Evolutionary conservation across 2,113 vertebrate species (phyloP).

Genomic region (Fulica atra): DNA sequence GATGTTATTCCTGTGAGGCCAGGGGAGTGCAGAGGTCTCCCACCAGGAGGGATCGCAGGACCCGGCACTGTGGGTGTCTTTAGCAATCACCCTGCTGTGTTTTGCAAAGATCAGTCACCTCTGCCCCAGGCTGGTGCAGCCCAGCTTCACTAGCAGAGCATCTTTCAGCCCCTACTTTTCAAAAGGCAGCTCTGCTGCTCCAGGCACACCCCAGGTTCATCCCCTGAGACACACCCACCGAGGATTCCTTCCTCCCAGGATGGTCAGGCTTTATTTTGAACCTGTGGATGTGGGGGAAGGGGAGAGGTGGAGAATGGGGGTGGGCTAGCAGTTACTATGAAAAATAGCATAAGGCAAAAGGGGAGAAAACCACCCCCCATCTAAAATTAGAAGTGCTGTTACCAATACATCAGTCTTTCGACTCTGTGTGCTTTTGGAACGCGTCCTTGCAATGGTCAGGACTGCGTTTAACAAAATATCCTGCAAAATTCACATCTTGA

Average conservation of each 20-base stretch:
- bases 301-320: not conserved
- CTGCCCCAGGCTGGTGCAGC: not conserved
- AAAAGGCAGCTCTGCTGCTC: not conserved
- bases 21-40: not conserved
- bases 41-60: not conserved
- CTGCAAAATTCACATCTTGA: conserved; percentile 34
- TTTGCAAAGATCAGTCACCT: not conserved
- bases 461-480: conserved; percentile 25
- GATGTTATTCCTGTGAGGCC: not conserved
- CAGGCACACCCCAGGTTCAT: not conserved
- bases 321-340: not conserved
- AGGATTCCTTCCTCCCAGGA: not conserved
- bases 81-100: accelerated
- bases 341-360: not conserved
- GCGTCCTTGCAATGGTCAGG: not conserved
- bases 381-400: conserved; percentile 5
- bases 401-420: conserved; percentile 13
- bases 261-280: not conserved
- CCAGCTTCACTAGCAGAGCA: not conserved
- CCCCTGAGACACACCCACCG: not conserved
- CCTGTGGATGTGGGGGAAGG: not conserved
- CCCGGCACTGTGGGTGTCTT: not conserved
- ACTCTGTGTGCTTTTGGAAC: conserved; percentile 23
- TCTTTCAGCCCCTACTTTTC: not conserved
- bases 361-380: not conserved